Evolutionary conservation across 2,888 invertebrate genomes (phyloP).

Genomic region (Itoplectis maculator): DNA sequence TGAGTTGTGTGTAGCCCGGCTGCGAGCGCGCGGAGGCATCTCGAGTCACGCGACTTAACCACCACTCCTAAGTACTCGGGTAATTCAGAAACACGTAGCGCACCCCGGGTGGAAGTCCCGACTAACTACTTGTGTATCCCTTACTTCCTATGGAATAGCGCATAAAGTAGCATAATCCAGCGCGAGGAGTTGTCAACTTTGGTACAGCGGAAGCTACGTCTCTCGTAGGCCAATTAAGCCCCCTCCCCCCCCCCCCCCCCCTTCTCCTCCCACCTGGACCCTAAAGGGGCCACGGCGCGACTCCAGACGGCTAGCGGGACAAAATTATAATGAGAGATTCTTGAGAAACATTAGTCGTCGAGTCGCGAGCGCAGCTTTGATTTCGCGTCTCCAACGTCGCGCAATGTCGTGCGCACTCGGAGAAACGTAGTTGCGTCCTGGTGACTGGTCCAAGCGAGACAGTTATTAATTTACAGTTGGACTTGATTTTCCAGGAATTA

Average conservation of each 20-base stretch:
- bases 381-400: not conserved
- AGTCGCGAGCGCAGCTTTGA: not conserved
- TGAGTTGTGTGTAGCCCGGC: slow-evolving; percentile 9
- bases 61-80: slow-evolving; percentile 55
- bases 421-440: too few species aligned
- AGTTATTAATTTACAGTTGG: too few species aligned
- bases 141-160: slow-evolving; percentile 4
- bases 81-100: slow-evolving; percentile 55
- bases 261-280: too few species aligned
- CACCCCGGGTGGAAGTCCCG: not conserved
- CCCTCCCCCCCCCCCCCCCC: too few species aligned
- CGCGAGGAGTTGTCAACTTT: not conserved
- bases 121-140: slow-evolving; percentile 32
- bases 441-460: too few species aligned
- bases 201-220: not conserved
- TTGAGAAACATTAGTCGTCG: not conserved
- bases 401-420: too few species aligned
- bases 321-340: not conserved
- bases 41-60: slow-evolving; percentile 65
- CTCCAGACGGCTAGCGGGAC: not conserved
- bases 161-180: slow-evolving; percentile 17
- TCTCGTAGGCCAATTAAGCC: slow-evolving; percentile 11
- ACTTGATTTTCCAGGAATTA: too few species aligned
- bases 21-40: slow-evolving; percentile 51
- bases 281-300: not conserved